Percentiles rank a stretch among this genome's conserved stretches.
Evolutionary conservation across 2,888 invertebrate species (phyloP).

Genomic region (Pandemis heparana): DNA sequence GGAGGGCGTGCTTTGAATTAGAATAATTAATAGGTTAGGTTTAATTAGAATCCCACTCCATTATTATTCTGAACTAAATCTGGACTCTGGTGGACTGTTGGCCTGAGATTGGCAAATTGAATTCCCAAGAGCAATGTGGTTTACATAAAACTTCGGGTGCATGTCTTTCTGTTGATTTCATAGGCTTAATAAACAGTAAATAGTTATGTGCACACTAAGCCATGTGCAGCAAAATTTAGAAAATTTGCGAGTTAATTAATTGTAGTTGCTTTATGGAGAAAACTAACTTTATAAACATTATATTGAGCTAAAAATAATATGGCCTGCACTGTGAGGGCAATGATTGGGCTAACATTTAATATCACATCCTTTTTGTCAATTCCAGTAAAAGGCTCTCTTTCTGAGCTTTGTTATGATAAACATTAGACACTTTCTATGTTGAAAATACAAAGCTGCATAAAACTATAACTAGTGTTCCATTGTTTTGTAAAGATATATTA

Average conservation of each 20-base stretch:
- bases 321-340: neutral
- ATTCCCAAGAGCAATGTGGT: no score
- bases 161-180: no score
- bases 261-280: neutral
- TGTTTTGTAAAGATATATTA: neutral
- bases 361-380: neutral
- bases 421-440: neutral
- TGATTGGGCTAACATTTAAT: constrained; percentile 2
- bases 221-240: neutral
- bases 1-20: no score
- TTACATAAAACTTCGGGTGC: no score
- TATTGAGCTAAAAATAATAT: neutral
- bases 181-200: neutral
- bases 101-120: no score
- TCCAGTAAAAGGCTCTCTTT: neutral
- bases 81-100: no score
- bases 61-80: no score
- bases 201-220: neutral
- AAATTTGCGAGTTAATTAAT: neutral
- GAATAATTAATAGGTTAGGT: no score
- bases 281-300: neutral
- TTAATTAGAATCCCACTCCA: no score
- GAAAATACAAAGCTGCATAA: neutral
- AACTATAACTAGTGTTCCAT: neutral
- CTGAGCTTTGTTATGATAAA: neutral